Conservation (phyloP, 2,113 vertebrate genomes). For the Platichthys flesus region DNA sequence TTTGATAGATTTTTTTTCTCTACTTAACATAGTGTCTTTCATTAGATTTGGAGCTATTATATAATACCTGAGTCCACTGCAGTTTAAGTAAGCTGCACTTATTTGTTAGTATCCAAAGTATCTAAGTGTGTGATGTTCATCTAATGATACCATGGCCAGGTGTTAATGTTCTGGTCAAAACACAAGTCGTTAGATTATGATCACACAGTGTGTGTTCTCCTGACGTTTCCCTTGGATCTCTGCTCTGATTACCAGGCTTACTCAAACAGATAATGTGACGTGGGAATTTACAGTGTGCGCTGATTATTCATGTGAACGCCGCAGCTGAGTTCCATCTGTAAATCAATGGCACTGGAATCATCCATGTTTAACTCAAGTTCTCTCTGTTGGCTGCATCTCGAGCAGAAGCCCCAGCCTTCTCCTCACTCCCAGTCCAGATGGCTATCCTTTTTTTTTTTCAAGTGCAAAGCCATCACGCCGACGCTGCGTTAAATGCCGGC, state of each 20-base stretch:
- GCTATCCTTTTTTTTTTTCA: constrained; percentile 55
- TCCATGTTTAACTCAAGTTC: constrained; percentile 34
- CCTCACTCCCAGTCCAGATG: constrained; percentile 56
- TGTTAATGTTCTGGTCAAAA: neutral
- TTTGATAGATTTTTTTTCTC: too few relatives aligned
- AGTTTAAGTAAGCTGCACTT: too few relatives aligned
- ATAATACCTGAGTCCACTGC: too few relatives aligned
- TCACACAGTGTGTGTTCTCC: neutral
- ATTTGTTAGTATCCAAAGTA: neutral
- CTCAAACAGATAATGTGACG: constrained; percentile 38
- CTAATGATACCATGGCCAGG: neutral
- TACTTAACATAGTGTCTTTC: too few relatives aligned
- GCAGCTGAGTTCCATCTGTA: constrained; percentile 56
- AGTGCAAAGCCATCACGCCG: constrained; percentile 34
- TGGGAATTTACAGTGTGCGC: constrained; percentile 21
- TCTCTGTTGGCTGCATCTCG: constrained; percentile 51
- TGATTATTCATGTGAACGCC: constrained; percentile 48
- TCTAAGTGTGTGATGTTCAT: neutral
- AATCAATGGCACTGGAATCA: constrained; percentile 20
- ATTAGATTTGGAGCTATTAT: too few relatives aligned
- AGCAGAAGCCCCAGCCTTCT: constrained; percentile 15
- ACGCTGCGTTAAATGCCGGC: constrained; percentile 14
- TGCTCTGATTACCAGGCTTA: constrained; percentile 45
- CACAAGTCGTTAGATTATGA: neutral
- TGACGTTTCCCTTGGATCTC: neutral